Conservation (phyloP, 1,140 invertebrate species). For the Trichonephila clavata region DNA sequence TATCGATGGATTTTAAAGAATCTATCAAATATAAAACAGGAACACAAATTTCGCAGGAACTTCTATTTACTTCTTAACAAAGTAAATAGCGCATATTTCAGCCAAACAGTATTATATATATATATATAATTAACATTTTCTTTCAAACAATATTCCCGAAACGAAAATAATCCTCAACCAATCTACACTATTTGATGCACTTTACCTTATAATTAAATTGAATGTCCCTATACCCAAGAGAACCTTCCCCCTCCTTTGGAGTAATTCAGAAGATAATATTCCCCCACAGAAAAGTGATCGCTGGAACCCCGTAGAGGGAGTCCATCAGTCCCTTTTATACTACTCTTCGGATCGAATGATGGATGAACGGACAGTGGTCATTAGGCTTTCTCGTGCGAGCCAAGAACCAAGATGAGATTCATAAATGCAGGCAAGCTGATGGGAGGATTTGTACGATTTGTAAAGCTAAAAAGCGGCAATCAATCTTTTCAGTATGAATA, state of each 20-base stretch:
- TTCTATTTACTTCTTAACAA: too few species aligned
- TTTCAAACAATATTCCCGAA: too few species aligned
- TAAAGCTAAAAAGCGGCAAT: conserved; percentile 14
- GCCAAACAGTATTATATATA: too few species aligned
- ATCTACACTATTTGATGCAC: not conserved
- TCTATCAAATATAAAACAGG: too few species aligned
- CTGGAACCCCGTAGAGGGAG: not conserved
- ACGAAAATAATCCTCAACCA: not conserved
- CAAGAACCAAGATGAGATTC: not conserved
- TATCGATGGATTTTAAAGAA: too few species aligned
- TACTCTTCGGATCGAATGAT: conserved; percentile 38
- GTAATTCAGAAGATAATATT: not conserved
- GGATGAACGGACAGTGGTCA: conserved; percentile 66
- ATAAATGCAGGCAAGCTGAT: conserved; percentile 18
- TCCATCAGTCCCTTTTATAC: conserved; percentile 16
- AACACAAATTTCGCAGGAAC: too few species aligned
- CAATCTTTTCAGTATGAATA: not conserved
- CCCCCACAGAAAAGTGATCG: not conserved
- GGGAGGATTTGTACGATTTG: conserved; percentile 43
- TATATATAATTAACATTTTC: too few species aligned
- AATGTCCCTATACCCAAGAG: not conserved
- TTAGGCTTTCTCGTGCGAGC: not conserved
- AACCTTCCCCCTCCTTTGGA: not conserved
- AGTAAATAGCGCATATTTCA: too few species aligned
- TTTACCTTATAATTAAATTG: not conserved